phyloP scores from a whole-genome alignment of 2,888 invertebrate genomes.

The Cryptocephalus moraei region DNA sequence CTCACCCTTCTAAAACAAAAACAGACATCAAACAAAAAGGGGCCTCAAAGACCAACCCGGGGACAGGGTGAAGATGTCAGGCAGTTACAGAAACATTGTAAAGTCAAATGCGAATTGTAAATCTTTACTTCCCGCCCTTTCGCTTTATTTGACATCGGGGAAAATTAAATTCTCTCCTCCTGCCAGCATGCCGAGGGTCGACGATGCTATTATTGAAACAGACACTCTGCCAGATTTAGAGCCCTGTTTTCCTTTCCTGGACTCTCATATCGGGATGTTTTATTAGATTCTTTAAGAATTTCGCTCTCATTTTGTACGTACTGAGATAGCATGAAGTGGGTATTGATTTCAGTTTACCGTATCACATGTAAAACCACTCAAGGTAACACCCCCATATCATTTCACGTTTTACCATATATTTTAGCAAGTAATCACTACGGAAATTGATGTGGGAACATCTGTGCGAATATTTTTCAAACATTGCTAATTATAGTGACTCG shows the following conservation, averaged over 20 bases:
- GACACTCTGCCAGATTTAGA: constrained; percentile 15
- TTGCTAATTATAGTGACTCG: too few relatives aligned
- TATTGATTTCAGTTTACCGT: too few relatives aligned
- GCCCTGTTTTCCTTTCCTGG: constrained; percentile 7
- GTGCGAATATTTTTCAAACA: too few relatives aligned
- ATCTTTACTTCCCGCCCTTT: constrained; percentile 31
- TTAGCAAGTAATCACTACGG: too few relatives aligned
- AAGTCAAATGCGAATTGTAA: constrained; percentile 35
- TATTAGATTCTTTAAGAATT: constrained; percentile 8
- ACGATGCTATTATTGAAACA: constrained; percentile 22
- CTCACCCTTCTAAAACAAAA: not conserved
- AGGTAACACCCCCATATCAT: too few relatives aligned
- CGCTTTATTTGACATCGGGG: constrained; percentile 29
- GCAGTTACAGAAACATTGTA: constrained; percentile 33
- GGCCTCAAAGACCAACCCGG: constrained; percentile 1
- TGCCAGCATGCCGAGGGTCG: not conserved
- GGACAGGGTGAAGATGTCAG: constrained; percentile 29
- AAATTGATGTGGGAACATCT: too few relatives aligned
- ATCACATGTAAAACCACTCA: too few relatives aligned
- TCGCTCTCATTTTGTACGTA: not conserved
- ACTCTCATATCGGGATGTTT: constrained; percentile 9
- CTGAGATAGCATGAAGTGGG: too few relatives aligned
- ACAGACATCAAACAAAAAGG: constrained; percentile 1
- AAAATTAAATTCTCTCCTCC: constrained; percentile 27
- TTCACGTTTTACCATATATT: too few relatives aligned